Evolutionary conservation across 1,140 invertebrate genomes (phyloP).

Genomic region (Drosophila seguyi): DNA sequence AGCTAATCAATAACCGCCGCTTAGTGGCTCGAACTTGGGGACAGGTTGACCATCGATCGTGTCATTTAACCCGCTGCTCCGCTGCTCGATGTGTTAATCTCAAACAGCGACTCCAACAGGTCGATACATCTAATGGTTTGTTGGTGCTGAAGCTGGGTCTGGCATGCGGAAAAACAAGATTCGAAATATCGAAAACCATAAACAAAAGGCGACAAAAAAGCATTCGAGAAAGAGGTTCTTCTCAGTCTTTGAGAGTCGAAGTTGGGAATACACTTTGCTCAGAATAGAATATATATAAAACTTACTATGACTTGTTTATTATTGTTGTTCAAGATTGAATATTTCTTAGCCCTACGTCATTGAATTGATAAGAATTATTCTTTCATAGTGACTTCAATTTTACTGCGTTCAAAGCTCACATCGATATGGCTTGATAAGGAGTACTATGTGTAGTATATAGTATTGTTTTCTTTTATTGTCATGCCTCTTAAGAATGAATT

Average conservation of each 20-base stretch:
- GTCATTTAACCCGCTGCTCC: conserved; percentile 68
- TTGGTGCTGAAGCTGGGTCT: conserved; percentile 3
- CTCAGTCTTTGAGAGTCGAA: neutral
- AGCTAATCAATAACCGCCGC: conserved; percentile 65
- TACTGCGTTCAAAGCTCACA: conserved; percentile 33
- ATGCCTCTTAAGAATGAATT: conserved; percentile 6
- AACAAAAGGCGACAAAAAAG: conserved; percentile 12
- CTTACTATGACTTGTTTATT: neutral
- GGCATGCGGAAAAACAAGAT: conserved; percentile 62
- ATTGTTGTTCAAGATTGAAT: conserved; percentile 5
- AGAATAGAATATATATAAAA: neutral
- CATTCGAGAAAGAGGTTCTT: neutral
- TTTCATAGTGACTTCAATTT: conserved; percentile 15
- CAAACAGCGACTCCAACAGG: conserved; percentile 53
- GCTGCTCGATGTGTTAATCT: conserved; percentile 67
- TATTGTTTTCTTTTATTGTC: neutral
- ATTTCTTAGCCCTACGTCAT: conserved; percentile 21
- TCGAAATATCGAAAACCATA: conserved; percentile 26
- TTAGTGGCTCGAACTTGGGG: conserved; percentile 46
- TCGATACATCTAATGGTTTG: conserved; percentile 1
- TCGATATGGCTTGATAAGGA: conserved; percentile 23
- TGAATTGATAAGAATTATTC: conserved; percentile 32
- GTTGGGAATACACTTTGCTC: neutral
- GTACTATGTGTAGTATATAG: conserved; percentile 3
- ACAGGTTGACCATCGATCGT: conserved; percentile 75